Evolutionary conservation across 2,113 vertebrate species (phyloP), one percentile per base, ranked within the genome.

Genomic region (Ictalurus punctatus): DNA sequence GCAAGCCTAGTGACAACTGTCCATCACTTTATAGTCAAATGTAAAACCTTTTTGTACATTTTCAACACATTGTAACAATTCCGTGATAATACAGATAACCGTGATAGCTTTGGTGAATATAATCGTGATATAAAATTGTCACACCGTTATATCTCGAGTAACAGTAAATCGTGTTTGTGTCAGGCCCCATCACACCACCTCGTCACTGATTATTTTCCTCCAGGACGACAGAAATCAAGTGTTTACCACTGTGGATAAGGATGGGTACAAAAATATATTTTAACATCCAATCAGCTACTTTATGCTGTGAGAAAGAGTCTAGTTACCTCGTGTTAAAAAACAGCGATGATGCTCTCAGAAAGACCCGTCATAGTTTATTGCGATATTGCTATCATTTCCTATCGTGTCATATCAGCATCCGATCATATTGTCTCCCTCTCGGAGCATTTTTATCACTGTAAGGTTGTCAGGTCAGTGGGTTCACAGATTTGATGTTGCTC

Each of bases 401-500:
- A 30, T 54, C 44, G 12, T 80, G 27, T 80, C 14, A 56, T 4
- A 16, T 23, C 30, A 23, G 56, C 23, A 2, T 59, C 10, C 9
- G 6, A 58, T 59, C 19, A 34, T 59, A 37, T 61, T 59, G 17
- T 59, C 54, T n/a, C 34, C 7, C 80, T 59, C 8, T 34, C 6
- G n/a, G 30, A 61, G 5, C 9, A 58, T 82, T 58, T 10, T 63
- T 63, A 25, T 34, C 56, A 59, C 4, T 59, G 0, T 10, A n/a
- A 34, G 65, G 14, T 54, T 67, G 65, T 54, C 63, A 54, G 83
- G 83, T 73, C 84, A 85, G 67, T 73, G 10, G 44, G 67, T 54
- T 48, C 6, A 9, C 30, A 82, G 56, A 82, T 59, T 82, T 82
- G 80, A 82, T 59, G 79, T 59, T 82, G 80, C 56, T 82, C 80